Evolutionary conservation across 2,113 vertebrate species (phyloP).

Genomic region (Phaethon lepturus): DNA sequence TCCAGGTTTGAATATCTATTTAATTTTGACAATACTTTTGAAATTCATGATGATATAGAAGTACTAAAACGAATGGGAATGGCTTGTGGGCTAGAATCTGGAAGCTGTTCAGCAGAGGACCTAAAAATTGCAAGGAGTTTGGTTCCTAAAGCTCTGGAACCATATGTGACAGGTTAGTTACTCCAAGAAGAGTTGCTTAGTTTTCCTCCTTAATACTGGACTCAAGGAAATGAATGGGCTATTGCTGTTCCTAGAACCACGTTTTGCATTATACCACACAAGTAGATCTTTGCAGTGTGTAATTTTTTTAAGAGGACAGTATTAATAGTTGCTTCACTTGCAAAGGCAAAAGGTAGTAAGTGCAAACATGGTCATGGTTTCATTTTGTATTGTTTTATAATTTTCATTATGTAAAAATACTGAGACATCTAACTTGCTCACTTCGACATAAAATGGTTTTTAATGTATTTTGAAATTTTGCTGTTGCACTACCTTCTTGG

Average conservation of each 20-base stretch:
- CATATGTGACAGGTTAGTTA: constrained; percentile 93
- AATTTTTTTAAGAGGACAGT: neutral
- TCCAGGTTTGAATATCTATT: constrained; percentile 97
- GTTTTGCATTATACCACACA: neutral
- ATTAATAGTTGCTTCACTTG: neutral
- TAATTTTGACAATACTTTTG: constrained; percentile 99
- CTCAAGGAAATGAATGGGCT: neutral
- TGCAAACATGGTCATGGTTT: neutral
- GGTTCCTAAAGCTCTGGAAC: constrained; percentile 96
- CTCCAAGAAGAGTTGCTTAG: neutral
- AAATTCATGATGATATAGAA: constrained; percentile 98
- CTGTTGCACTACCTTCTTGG: neutral
- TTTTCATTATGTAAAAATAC: neutral
- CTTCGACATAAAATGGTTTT: neutral
- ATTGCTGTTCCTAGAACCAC: neutral
- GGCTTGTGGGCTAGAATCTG: constrained; percentile 95
- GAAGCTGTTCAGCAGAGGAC: constrained; percentile 94
- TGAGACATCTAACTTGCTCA: neutral
- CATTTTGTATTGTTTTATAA: neutral
- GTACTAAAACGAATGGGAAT: constrained; percentile 99
- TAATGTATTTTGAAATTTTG: neutral
- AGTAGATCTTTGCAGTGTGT: neutral
- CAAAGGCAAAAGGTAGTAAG: neutral
- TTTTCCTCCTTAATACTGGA: neutral
- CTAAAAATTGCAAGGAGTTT: constrained; percentile 91